Base-by-base conservation (phyloP, 1,140 invertebrate genomes). In the Holotrichia oblita region DNA sequence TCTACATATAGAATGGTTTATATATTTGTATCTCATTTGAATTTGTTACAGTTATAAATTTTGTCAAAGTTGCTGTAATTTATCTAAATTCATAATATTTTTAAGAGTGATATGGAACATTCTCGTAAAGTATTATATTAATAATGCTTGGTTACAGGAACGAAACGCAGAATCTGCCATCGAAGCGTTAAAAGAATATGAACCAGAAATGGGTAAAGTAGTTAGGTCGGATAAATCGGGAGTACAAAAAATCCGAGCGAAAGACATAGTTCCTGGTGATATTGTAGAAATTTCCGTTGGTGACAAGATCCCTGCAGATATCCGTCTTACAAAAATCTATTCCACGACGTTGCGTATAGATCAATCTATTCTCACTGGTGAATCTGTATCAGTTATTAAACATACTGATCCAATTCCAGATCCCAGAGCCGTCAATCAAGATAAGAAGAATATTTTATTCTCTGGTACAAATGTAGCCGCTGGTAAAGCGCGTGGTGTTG, bases 171-270 rank as follows among this genome's bases (percentile, higher is more conserved):
- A 99, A 91, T 99, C 97, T 85, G 99, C 99, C 84, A 99, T 99
- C 90, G 99, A 99, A 92, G 99, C 99, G 81, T 93, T 99, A 82
- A 99, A 99, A 91, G 99, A 99, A 91, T 99, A 99, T 89, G 99
- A 99, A 89, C 99, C 99, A 79, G 99, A 99, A 90, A 99, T 99
- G 96, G 99, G 99, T 84, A 99, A 99, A 91, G 98, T 99, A 73
- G 88, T 99, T 64, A 91, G 99, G 85, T 89, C 91, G 81, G 97
- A 98, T 90, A 98, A 98, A 90, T 91, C 95, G 84, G 98, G 98
- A 85, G 95, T 99, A 73, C 98, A 99, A 88, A 97, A 98, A 90
- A 93, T 99, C 85, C 92, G 97, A 83, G 98, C 99, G 81, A 96
- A 95, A 88, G 97, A 99, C 87, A 97, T 99, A 85, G 98, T 99